phyloP scores from a whole-genome alignment of 2,888 invertebrate species.

The Trichacis sp. region DNA sequence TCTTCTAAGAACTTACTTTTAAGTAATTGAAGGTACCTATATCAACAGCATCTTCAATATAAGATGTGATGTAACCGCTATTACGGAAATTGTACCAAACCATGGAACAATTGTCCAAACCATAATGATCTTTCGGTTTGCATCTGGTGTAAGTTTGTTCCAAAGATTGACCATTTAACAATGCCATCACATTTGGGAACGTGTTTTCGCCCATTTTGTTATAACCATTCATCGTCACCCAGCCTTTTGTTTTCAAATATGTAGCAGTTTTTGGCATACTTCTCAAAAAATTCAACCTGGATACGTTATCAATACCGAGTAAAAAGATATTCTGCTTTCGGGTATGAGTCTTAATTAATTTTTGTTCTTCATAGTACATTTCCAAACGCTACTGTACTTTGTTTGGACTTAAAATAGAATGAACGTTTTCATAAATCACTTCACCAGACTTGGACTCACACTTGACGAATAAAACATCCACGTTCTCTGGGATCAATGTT shows the following conservation, averaged over 20 bases:
- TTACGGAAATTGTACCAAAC: constrained; percentile 83
- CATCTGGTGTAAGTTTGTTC: constrained; percentile 70
- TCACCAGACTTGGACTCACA: constrained; percentile 64
- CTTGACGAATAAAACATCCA: constrained; percentile 71
- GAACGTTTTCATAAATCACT: constrained; percentile 72
- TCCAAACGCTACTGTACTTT: constrained; percentile 69
- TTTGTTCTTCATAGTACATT: constrained; percentile 11
- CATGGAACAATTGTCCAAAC: constrained; percentile 79
- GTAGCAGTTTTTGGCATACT: constrained; percentile 80
- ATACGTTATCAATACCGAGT: constrained; percentile 88
- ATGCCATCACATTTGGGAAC: constrained; percentile 89
- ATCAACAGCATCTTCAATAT: constrained; percentile 80
- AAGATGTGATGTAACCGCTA: constrained; percentile 82
- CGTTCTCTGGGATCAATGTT: constrained; percentile 63
- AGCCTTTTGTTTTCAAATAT: constrained; percentile 77
- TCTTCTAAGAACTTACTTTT: constrained; percentile 71
- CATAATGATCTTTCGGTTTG: constrained; percentile 68
- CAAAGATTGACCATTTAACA: constrained; percentile 77
- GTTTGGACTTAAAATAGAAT: constrained; percentile 72
- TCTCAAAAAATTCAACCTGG: constrained; percentile 81
- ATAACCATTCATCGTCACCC: constrained; percentile 82
- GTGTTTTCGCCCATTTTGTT: constrained; percentile 89
- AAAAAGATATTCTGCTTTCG: constrained; percentile 77
- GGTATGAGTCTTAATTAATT: too few relatives aligned
- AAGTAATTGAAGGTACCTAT: constrained; percentile 83